phyloP scores from a whole-genome alignment of 2,113 vertebrate genomes.

The Poeciliopsis prolifica region DNA sequence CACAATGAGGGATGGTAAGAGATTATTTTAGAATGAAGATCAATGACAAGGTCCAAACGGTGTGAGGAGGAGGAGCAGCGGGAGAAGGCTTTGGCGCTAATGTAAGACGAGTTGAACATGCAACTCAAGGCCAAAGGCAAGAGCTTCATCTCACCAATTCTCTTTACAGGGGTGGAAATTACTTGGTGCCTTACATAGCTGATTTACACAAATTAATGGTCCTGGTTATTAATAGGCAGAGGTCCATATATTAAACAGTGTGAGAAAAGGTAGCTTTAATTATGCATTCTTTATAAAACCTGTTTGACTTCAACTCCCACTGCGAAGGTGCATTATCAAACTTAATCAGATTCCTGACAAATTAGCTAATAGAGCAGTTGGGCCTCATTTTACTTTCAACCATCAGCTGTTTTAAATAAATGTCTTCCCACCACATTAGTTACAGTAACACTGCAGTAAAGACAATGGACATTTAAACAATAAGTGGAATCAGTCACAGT shows the following conservation, averaged over 20 bases:
- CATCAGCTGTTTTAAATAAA: conserved; percentile 15
- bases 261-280: conserved; percentile 81
- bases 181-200: conserved; percentile 70
- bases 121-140: conserved; percentile 76
- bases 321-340: conserved; percentile 50
- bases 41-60: conserved; percentile 75
- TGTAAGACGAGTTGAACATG: conserved; percentile 71
- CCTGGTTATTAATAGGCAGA: conserved; percentile 74
- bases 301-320: conserved; percentile 67
- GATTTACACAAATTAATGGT: conserved; percentile 78
- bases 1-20: conserved; percentile 79
- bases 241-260: conserved; percentile 78
- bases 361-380: conserved; percentile 36
- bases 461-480: conserved; percentile 17
- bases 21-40: conserved; percentile 83
- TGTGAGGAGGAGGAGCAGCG: conserved; percentile 56
- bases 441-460: conserved; percentile 10
- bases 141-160: conserved; percentile 73
- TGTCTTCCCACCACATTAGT: conserved; percentile 5
- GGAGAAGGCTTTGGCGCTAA: conserved; percentile 57
- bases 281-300: conserved; percentile 77
- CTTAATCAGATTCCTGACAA: conserved; percentile 54
- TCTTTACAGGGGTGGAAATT: conserved; percentile 72
- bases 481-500: background rate
- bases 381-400: conserved; percentile 21